phyloP scores from a whole-genome alignment of 1,140 invertebrate genomes.

The Brachionus paranguensis region DNA sequence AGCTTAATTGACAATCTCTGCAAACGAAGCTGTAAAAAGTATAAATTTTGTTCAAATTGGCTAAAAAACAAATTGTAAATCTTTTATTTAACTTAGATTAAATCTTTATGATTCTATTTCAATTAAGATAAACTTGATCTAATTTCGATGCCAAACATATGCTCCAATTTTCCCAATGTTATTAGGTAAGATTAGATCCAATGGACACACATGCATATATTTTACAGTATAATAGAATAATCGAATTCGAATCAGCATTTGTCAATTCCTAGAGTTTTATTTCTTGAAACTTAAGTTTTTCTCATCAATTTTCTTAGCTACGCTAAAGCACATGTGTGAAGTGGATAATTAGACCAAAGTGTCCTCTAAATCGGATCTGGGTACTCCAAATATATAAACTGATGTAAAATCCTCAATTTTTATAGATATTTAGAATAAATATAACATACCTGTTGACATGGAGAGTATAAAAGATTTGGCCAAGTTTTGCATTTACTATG shows the following conservation, averaged over 20 bases:
- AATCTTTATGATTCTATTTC: background rate
- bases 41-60: background rate
- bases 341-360: constrained; percentile 24
- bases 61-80: background rate
- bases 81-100: background rate
- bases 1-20: background rate
- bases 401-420: background rate
- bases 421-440: background rate
- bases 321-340: constrained; percentile 32
- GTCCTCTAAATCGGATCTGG: background rate
- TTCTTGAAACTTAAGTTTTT: constrained; percentile 12
- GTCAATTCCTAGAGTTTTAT: background rate
- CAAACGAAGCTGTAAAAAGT: background rate
- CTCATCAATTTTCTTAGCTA: constrained; percentile 19
- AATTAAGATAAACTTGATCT: background rate
- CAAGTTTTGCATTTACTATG: background rate
- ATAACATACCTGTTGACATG: background rate
- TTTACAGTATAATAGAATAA: background rate
- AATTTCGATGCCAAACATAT: background rate
- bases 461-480: background rate
- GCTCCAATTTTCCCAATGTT: background rate
- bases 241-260: background rate
- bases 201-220: background rate
- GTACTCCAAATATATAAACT: background rate
- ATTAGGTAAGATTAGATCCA: background rate